These are phyloP conservation scores for Magallana angulata DNA, from an alignment of 1,140 invertebrate genomes.

Conservation along the genomic window DNA sequence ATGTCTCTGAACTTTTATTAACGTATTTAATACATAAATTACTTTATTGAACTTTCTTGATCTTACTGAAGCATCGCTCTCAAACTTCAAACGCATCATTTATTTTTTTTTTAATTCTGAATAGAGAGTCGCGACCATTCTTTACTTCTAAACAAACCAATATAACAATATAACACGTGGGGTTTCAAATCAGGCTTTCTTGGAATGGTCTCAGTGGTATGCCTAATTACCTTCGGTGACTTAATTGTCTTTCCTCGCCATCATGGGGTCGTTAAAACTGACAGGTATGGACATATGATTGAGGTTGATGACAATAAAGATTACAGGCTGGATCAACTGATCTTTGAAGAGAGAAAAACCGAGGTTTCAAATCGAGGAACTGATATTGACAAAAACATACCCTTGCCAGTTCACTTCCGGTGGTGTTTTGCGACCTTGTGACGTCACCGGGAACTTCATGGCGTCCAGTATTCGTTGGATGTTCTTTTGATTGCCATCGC, in stretches of 20 bases:
- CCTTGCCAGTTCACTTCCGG: conserved; percentile 5
- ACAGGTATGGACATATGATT: conserved; percentile 7
- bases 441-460: conserved; percentile 20
- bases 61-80: too few relatives aligned
- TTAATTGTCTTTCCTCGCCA: conserved; percentile 29
- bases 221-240: neutral
- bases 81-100: too few relatives aligned
- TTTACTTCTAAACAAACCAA: neutral
- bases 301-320: conserved; percentile 18
- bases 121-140: neutral
- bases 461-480: neutral
- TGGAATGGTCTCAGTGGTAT: conserved; percentile 4
- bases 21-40: too few relatives aligned
- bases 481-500: conserved; percentile 13
- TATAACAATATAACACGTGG: too few relatives aligned
- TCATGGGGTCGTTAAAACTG: conserved; percentile 21
- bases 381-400: conserved; percentile 29
- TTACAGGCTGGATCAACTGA: conserved; percentile 22
- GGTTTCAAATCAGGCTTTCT: neutral
- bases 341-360: conserved; percentile 4
- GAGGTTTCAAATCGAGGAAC: conserved; percentile 17
- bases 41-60: too few relatives aligned
- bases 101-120: too few relatives aligned
- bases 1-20: too few relatives aligned
- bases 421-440: neutral